These are phyloP conservation scores for Scaptodrosophila lebanonensis DNA, from an alignment of 1,140 invertebrate genomes.

Conservation along the genomic window DNA sequence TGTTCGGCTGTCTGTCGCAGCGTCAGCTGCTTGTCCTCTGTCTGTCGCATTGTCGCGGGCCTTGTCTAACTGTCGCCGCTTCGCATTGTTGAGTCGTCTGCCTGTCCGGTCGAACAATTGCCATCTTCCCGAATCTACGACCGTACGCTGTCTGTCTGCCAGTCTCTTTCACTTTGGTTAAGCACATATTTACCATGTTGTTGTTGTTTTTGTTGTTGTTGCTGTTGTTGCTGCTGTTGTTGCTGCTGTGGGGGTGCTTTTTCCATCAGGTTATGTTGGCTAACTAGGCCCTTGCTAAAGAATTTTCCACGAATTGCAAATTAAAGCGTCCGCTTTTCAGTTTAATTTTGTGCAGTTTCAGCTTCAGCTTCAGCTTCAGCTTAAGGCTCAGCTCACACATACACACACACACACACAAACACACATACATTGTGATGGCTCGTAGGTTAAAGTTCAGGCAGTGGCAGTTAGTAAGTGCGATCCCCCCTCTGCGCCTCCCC, in stretches of 20 bases:
- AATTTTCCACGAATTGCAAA: slow-evolving; percentile 74
- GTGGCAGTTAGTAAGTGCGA: slow-evolving; percentile 47
- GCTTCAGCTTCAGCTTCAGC: slow-evolving; percentile 14
- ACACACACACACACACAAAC: no score
- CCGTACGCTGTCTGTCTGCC: slow-evolving; percentile 32
- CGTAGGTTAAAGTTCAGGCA: slow-evolving; percentile 66
- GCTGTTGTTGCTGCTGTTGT: not conserved
- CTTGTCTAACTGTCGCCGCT: slow-evolving; percentile 52
- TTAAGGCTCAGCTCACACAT: no score
- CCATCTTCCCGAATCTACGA: no score
- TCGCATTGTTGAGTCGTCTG: slow-evolving; percentile 30
- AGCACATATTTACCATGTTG: slow-evolving; percentile 74
- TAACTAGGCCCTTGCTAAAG: slow-evolving; percentile 48
- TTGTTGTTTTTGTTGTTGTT: slow-evolving; percentile 16
- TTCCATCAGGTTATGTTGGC: no score
- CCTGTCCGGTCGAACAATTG: not conserved
- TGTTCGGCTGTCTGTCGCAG: not conserved
- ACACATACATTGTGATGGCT: slow-evolving; percentile 31
- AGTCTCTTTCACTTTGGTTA: slow-evolving; percentile 74
- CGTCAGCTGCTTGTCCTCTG: slow-evolving; percentile 62
- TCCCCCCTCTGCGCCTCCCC: not conserved
- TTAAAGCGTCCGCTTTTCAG: slow-evolving; percentile 50
- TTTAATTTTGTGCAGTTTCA: slow-evolving; percentile 3
- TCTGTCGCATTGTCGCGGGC: slow-evolving; percentile 50
- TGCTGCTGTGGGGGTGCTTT: not conserved